Percentiles rank a stretch among this genome's conserved stretches.
phyloP scores from a whole-genome alignment of 1,140 invertebrate species.

The Drosophila ananassae region DNA sequence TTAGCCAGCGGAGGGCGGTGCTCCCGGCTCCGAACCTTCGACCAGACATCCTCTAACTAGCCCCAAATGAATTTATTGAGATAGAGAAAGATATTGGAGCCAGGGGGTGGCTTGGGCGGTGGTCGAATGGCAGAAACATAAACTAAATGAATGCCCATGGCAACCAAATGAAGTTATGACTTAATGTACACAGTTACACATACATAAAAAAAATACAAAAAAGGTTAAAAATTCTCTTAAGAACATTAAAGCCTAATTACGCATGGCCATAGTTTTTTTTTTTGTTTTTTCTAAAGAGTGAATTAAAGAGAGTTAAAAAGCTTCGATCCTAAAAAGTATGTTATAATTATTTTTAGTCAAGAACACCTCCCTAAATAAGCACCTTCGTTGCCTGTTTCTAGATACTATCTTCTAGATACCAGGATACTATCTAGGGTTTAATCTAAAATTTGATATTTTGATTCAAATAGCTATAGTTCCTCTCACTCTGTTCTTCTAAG shows the following conservation, averaged over 20 bases:
- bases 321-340: too few relatives aligned
- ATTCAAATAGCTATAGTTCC: too few relatives aligned
- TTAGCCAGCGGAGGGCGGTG: conserved; percentile 58
- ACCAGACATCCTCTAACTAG: conserved; percentile 36
- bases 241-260: neutral
- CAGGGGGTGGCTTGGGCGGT: neutral
- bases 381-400: too few relatives aligned
- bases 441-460: too few relatives aligned
- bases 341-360: too few relatives aligned
- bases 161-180: conserved; percentile 72
- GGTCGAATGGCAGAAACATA: conserved; percentile 52
- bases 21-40: conserved; percentile 9
- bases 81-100: conserved; percentile 16
- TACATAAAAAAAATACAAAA: neutral
- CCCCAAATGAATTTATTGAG: conserved; percentile 60
- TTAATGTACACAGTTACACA: conserved; percentile 59
- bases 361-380: too few relatives aligned
- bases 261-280: neutral
- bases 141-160: conserved; percentile 70
- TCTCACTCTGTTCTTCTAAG: too few relatives aligned
- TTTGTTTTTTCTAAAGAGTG: too few relatives aligned
- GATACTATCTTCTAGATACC: too few relatives aligned
- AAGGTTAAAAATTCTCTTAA: conserved; percentile 1
- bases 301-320: too few relatives aligned
- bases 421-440: too few relatives aligned